Percentiles rank a stretch among this genome's conserved stretches.
Evolutionary conservation across 2,888 invertebrate genomes (phyloP).

Genomic region (Furcula furcula): DNA sequence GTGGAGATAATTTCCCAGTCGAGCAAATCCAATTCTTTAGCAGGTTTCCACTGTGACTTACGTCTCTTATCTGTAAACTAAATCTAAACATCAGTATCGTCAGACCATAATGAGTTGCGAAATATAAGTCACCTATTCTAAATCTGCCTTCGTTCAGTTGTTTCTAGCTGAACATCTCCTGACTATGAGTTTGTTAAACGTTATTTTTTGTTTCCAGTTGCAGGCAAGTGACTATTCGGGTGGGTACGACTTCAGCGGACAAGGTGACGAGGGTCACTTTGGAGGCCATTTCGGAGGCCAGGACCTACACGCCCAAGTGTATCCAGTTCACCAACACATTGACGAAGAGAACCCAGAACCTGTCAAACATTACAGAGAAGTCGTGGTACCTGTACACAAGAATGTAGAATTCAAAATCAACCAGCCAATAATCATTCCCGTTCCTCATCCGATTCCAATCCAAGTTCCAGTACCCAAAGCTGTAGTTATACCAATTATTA

Average conservation of each 20-base stretch:
- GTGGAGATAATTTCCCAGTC: too few relatives aligned
- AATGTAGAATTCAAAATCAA: conserved; percentile 82
- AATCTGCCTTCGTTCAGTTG: too few relatives aligned
- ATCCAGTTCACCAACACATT: conserved; percentile 84
- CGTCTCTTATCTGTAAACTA: too few relatives aligned
- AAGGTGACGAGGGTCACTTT: conserved; percentile 29
- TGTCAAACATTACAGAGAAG: conserved; percentile 85
- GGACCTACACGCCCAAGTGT: conserved; percentile 65
- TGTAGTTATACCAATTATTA: conserved; percentile 85
- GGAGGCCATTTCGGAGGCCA: conserved; percentile 55
- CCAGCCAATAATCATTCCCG: conserved; percentile 80
- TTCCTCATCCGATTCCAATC: conserved; percentile 85
- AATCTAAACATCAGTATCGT: too few relatives aligned
- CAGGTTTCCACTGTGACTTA: too few relatives aligned
- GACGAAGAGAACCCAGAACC: conserved; percentile 86
- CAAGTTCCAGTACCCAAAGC: conserved; percentile 86
- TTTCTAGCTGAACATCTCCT: too few relatives aligned
- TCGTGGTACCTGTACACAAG: conserved; percentile 84
- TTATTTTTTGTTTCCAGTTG: conserved; percentile 41
- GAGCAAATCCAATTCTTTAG: too few relatives aligned
- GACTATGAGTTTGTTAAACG: too few relatives aligned
- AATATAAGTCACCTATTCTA: too few relatives aligned
- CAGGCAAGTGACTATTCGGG: conserved; percentile 64
- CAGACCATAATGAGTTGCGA: too few relatives aligned
- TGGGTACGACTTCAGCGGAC: conserved; percentile 42